Conservation (phyloP, 2,888 invertebrate species). For the Pegoplata infirma region DNA sequence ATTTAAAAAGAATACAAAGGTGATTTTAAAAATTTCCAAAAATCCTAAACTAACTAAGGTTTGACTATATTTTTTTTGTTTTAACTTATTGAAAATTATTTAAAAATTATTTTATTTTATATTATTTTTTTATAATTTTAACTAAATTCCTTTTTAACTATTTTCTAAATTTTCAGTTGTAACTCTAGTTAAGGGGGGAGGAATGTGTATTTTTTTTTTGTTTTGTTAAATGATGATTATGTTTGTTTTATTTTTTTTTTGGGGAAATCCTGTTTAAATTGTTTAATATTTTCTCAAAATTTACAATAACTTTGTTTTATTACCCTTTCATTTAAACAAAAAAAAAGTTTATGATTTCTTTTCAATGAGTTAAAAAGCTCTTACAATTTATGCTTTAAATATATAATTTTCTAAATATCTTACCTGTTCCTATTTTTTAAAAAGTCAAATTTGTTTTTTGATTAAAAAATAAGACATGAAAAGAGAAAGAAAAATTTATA, state of each 20-base stretch:
- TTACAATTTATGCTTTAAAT: too few species aligned
- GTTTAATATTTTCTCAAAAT: background rate
- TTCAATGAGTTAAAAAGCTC: background rate
- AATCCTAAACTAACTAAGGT: background rate
- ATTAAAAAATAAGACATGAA: slow-evolving; percentile 9
- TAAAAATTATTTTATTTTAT: background rate
- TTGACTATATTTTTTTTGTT: background rate
- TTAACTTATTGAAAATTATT: background rate
- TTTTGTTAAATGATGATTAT: background rate
- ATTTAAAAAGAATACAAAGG: background rate
- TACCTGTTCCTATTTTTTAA: slow-evolving; percentile 46
- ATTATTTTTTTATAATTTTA: background rate
- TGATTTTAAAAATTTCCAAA: background rate
- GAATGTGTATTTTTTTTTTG: background rate
- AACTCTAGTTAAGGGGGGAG: too few species aligned
- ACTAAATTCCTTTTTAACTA: background rate
- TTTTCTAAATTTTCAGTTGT: background rate
- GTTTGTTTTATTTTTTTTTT: background rate
- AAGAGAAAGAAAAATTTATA: background rate
- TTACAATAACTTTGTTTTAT: background rate
- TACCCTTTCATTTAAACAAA: background rate
- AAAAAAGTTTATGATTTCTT: background rate
- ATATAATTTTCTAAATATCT: slow-evolving; percentile 21
- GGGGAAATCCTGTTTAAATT: background rate
- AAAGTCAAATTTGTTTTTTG: background rate